phyloP scores from a whole-genome alignment of 2,888 invertebrate species.

The Heteropelma amictum region DNA sequence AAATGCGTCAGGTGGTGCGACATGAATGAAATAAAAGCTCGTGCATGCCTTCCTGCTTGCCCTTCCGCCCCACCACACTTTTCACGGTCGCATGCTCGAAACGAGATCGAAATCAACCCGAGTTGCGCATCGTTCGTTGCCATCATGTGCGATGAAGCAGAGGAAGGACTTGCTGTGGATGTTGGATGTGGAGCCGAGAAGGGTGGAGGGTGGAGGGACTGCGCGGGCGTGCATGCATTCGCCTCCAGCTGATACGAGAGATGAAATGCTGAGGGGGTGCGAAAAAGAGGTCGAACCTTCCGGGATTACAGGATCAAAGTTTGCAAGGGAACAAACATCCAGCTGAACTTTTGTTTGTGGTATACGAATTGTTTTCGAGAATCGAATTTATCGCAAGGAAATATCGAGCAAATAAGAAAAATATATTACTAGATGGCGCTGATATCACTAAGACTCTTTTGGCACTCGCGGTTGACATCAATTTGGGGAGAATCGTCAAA shows the following conservation, averaged over 20 bases:
- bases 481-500: too few species aligned
- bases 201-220: neutral
- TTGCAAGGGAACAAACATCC: too few species aligned
- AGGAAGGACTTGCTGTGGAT: neutral
- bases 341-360: too few species aligned
- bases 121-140: conserved; percentile 2
- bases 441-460: too few species aligned
- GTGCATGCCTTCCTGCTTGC: conserved; percentile 15
- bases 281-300: neutral
- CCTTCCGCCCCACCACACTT: neutral
- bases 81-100: conserved; percentile 2
- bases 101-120: conserved; percentile 15
- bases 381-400: too few species aligned
- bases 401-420: too few species aligned
- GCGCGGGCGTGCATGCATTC: neutral
- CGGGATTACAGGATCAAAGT: neutral
- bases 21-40: conserved; percentile 46
- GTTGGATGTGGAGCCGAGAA: neutral
- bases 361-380: too few species aligned
- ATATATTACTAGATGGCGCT: too few species aligned
- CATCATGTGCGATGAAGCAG: neutral
- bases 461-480: too few species aligned
- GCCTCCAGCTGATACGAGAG: too few species aligned
- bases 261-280: neutral
- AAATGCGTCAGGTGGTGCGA: conserved; percentile 37